A percentile compares a stretch with the other conserved stretches of the same genome.
Conservation (phyloP, 2,888 invertebrate genomes). For the Lasioglossum leucozonium region DNA sequence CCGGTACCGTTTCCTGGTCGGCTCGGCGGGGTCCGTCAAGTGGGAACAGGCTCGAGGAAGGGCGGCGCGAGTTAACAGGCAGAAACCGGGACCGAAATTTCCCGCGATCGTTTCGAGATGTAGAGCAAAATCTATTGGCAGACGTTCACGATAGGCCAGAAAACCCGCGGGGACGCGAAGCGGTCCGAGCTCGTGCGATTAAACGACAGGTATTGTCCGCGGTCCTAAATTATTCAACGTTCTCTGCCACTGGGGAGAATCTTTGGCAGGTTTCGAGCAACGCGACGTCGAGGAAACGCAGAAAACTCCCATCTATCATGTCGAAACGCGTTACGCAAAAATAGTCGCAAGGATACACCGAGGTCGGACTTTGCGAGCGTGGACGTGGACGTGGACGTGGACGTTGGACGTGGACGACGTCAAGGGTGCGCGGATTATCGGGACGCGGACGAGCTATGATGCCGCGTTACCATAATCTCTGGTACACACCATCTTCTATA, state of each 20-base stretch:
- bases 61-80: not conserved
- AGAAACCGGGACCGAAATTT: not conserved
- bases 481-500: not conserved
- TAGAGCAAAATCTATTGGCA: conserved; percentile 46
- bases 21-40: not conserved
- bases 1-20: not conserved
- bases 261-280: conserved; percentile 72
- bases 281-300: conserved; percentile 78
- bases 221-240: conserved; percentile 77
- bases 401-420: conserved; percentile 44
- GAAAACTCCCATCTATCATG: conserved; percentile 83
- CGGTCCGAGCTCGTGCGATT: conserved; percentile 7
- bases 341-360: conserved; percentile 81
- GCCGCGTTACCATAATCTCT: conserved; percentile 43
- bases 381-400: conserved; percentile 32
- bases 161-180: conserved; percentile 5
- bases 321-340: conserved; percentile 81
- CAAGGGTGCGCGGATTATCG: conserved; percentile 58
- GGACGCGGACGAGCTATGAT: conserved; percentile 24
- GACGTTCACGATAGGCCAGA: conserved; percentile 33
- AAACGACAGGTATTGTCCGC: conserved; percentile 71
- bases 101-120: conserved; percentile 30
- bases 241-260: conserved; percentile 62
- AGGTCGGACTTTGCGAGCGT: conserved; percentile 72
- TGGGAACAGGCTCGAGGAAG: not conserved